Evolutionary conservation across 1,140 invertebrate species (phyloP).

Genomic region (Araneus ventricosus): DNA sequence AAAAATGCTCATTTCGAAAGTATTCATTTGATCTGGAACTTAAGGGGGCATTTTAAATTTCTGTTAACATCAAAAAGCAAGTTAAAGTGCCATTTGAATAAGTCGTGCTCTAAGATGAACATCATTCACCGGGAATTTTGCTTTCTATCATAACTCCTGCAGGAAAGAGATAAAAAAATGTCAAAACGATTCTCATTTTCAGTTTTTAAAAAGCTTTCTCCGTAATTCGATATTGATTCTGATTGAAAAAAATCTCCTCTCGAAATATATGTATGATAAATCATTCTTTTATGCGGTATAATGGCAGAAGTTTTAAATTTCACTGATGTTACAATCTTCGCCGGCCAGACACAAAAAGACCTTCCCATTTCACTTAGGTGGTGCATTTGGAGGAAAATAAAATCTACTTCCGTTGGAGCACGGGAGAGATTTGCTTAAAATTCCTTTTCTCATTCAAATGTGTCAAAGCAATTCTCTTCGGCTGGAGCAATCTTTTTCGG

Average conservation of each 20-base stretch:
- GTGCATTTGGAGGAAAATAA: constrained; percentile 41
- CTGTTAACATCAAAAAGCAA: neutral
- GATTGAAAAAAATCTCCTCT: constrained; percentile 4
- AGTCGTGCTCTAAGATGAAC: neutral
- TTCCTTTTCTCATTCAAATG: constrained; percentile 48
- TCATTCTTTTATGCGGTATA: constrained; percentile 24
- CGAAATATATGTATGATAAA: constrained; percentile 29
- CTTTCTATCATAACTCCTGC: neutral
- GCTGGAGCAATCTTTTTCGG: constrained; percentile 37
- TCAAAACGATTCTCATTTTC: neutral
- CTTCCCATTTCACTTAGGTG: constrained; percentile 32
- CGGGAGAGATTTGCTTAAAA: constrained; percentile 54
- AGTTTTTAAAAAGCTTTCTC: neutral
- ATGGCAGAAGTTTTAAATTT: constrained; percentile 27
- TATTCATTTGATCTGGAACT: neutral
- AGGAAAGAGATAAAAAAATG: neutral
- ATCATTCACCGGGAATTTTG: neutral
- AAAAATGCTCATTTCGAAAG: neutral
- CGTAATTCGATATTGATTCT: neutral
- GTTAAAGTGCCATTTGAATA: constrained; percentile 10
- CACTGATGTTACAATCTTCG: neutral
- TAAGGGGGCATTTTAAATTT: neutral
- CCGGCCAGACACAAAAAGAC: constrained; percentile 1
- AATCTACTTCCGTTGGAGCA: constrained; percentile 35
- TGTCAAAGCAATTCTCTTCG: constrained; percentile 56